phyloP scores from a whole-genome alignment of 2,113 vertebrate species.

The Heterotilapia buettikoferi region DNA sequence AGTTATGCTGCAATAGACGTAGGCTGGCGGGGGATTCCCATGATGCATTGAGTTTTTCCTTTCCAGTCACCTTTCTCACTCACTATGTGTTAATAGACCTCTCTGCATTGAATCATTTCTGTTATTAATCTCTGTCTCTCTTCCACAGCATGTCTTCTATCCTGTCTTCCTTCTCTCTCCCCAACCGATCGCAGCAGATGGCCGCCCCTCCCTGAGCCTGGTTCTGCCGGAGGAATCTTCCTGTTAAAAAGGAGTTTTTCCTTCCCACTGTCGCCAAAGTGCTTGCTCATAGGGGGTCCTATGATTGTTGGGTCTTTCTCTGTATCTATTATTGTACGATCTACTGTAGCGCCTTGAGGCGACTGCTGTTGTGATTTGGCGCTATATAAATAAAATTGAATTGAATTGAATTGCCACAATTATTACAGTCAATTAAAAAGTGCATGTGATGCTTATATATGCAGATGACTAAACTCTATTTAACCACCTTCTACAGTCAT shows the following conservation, averaged over 20 bases:
- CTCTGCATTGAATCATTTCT: no score
- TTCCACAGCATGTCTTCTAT: not conserved
- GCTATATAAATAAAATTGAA: not conserved
- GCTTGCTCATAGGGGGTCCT: not conserved
- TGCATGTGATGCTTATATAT: not conserved
- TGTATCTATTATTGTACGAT: not conserved
- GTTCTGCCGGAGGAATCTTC: fast-evolving
- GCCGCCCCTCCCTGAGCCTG: not conserved
- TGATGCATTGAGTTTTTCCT: not conserved
- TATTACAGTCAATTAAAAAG: not conserved
- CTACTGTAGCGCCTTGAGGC: not conserved
- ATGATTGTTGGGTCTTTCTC: not conserved
- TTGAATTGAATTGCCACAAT: not conserved
- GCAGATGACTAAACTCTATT: not conserved
- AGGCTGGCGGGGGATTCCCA: not conserved
- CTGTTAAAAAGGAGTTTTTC: not conserved
- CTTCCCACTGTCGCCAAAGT: not conserved
- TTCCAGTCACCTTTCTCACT: not conserved
- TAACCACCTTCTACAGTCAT: not conserved
- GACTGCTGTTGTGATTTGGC: not conserved
- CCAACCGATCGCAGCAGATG: not conserved
- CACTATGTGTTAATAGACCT: not conserved
- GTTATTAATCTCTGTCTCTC: not conserved
- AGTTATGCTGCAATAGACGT: not conserved
- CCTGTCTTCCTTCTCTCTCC: not conserved